phyloP scores from a whole-genome alignment of 2,888 invertebrate species.

The Thymelicus acteon region DNA sequence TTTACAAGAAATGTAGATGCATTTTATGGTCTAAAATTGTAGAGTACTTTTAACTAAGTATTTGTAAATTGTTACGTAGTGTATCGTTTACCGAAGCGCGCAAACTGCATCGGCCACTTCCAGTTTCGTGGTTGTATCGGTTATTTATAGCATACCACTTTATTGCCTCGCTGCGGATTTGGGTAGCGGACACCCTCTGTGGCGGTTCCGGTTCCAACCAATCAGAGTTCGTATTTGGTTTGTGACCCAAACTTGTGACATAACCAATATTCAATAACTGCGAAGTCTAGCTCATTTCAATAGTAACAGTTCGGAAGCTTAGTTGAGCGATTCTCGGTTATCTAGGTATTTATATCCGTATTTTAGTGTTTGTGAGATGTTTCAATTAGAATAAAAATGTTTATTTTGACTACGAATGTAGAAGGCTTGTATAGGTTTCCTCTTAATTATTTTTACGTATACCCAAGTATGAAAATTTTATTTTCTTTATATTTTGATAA shows the following conservation, averaged over 20 bases:
- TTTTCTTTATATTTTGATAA: no score
- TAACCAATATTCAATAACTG: constrained; percentile 24
- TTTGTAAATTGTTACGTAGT: constrained; percentile 18
- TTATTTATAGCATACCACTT: constrained; percentile 50
- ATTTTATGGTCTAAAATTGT: neutral
- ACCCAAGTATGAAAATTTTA: no score
- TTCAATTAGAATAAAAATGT: no score
- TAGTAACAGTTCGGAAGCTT: constrained; percentile 10
- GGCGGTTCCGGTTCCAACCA: constrained; percentile 43
- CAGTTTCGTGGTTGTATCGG: constrained; percentile 22
- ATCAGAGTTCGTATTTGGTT: constrained; percentile 45
- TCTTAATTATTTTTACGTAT: no score
- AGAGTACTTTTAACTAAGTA: neutral
- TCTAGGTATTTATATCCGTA: neutral
- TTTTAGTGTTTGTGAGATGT: neutral
- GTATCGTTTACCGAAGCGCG: constrained; percentile 18
- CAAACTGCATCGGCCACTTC: constrained; percentile 24
- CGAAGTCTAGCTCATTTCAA: constrained; percentile 11
- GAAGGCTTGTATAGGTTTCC: no score
- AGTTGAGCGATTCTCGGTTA: neutral
- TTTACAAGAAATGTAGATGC: no score
- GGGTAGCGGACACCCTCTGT: constrained; percentile 48
- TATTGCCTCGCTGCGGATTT: constrained; percentile 56
- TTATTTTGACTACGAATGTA: no score
- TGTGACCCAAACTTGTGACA: constrained; percentile 31